A percentile compares a stretch with the other conserved stretches of the same genome.
Evolutionary conservation across 2,113 vertebrate species (phyloP).

Genomic region (Charina bottae): DNA sequence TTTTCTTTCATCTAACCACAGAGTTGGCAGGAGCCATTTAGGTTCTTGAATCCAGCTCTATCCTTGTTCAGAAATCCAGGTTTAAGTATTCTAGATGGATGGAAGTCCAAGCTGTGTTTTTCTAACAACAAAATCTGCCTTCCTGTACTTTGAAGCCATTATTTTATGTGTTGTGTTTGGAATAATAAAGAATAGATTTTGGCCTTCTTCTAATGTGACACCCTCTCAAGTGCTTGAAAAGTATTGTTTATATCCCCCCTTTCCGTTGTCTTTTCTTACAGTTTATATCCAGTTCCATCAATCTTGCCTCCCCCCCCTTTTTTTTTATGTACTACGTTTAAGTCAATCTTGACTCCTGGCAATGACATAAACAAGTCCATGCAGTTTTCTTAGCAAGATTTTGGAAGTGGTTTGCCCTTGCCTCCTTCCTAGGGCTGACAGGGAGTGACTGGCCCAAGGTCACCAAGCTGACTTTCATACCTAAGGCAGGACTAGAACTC

Average conservation of each 20-base stretch:
- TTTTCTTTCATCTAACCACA: not conserved
- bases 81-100: not conserved
- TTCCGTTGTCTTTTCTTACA: not conserved
- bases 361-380: not conserved
- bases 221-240: not conserved
- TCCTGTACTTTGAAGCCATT: not conserved
- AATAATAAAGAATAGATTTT: not conserved
- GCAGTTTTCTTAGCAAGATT: not conserved
- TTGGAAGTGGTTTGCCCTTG: not conserved
- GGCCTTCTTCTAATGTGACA: not conserved
- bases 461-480: no score
- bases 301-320: not conserved
- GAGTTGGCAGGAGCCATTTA: not conserved
- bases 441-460: no score
- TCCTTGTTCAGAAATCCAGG: not conserved
- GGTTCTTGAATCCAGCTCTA: not conserved
- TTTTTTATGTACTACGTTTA: not conserved
- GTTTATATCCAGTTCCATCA: not conserved
- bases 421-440: not conserved
- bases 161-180: not conserved
- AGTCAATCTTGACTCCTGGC: not conserved
- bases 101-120: not conserved
- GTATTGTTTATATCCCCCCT: not conserved
- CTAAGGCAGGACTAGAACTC: not conserved
- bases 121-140: not conserved